Base-by-base conservation (phyloP, 2,888 invertebrate genomes). In the Aquatica leii region DNA sequence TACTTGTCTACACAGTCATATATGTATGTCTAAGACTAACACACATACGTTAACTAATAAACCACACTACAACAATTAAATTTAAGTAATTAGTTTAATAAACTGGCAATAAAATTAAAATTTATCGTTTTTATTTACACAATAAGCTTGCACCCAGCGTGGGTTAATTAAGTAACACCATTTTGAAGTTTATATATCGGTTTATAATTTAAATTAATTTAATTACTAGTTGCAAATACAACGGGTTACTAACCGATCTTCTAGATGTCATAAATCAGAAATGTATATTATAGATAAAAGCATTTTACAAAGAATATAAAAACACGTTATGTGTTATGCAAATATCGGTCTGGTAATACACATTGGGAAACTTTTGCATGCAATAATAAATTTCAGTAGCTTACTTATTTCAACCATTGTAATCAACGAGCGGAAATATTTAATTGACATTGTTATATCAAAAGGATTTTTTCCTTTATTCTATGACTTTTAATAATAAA, bases 1-100 rank as follows among this genome's bases (percentile, higher is more conserved):
- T 67, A 68, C 70, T 72, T 69, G 71, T 71, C 66, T 62, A 68
- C 69, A 66, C 67, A 66, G 71, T n/a, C n/a, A n/a, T n/a, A n/a
- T n/a, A n/a, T n/a, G n/a, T n/a, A n/a, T n/a, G n/a, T n/a, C n/a
- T n/a, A n/a, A n/a, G n/a, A n/a, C n/a, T n/a, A n/a, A n/a, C n/a
- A n/a, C n/a, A n/a, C n/a, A n/a, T n/a, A 52, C 37, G 21, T 40
- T 56, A 56, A 37, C 11, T 41, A 34, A 52, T 35, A 21, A 20
- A 11, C 18, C 40, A 35, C 31, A 55, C 17, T 14, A 14, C 14
- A 15, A 57, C 21, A 57, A 34, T 57, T 21, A 48, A 35, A 37
- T 49, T 43, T 9, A 20, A 18, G 18, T 49, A 34, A 20, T 57
- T 17, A 31, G 18, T 9, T 35, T 49, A 20, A 43, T 11, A 20